Base-by-base conservation (phyloP, 2,113 vertebrate genomes). In the Chaenocephalus aceratus region DNA sequence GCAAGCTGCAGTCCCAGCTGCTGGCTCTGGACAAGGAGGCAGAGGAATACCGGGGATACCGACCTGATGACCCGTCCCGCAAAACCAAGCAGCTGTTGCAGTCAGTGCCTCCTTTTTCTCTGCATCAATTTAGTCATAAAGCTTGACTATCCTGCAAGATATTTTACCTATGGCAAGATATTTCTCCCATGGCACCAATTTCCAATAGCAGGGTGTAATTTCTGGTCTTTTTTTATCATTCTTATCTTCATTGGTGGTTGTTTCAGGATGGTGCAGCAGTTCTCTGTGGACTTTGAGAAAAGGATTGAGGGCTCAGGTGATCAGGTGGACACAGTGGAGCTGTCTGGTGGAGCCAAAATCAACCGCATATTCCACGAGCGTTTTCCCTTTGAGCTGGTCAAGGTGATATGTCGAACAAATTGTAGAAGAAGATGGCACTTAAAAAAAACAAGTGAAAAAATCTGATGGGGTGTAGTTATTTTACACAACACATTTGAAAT, bases 251-350 rank as follows among this genome's bases (percentile, higher is more conserved):
- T 6, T 30, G 58, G 18, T 70, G 6, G 10, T 63, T 46, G 8
- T 77, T 4, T 62, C 80, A 99, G 97, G 83, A 99, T 99, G 97
- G 97, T 99, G 79, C 97, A 98, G 92, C 97, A 99, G 91, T 98
- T 99, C 11, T 97, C 96, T 0, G 97, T 99, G 86, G 97, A 99
- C 89, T 99, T 99, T 3, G 97, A 99, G 94, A 99, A 99, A 93
- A 79, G 98, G 10, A 99, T 99, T 0, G 98, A 99, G 76, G 98
- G 98, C 0, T 99, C 98, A 0, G 98, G 98, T 5, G 98, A 99
- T 84, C 98, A 99, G 83, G 97, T 99, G 91, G 98, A 99, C 93
- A 99, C 98, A 0, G 92, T 98, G 16, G 98, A 99, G 80, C 94
- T 99, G 53, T 99, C 98, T 0, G 98, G 98, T 0, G 98, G 98